phyloP scores from a whole-genome alignment of 2,888 invertebrate genomes.

The Suillia variegata region DNA sequence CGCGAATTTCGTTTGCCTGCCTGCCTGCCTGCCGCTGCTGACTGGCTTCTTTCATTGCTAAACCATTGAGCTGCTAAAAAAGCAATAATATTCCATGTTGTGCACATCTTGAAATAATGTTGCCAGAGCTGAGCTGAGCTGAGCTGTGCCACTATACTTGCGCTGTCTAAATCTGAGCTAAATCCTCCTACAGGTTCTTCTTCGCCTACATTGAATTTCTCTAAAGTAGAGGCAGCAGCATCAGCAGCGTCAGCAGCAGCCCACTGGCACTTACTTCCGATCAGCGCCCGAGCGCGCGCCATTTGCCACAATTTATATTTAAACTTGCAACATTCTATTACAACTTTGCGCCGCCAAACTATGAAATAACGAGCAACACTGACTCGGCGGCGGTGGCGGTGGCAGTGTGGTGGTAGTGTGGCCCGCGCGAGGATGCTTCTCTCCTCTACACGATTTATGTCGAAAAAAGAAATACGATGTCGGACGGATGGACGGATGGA shows the following conservation, averaged over 20 bases:
- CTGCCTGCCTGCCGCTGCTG: too few relatives aligned
- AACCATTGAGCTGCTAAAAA: conserved; percentile 6
- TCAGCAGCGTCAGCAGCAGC: neutral
- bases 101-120: conserved; percentile 31
- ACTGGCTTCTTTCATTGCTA: conserved; percentile 1
- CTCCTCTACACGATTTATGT: conserved; percentile 24
- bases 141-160: too few relatives aligned
- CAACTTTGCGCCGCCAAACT: conserved; percentile 26
- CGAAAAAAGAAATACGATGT: conserved; percentile 15
- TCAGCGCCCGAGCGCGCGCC: conserved; percentile 9
- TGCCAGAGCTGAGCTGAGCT: too few relatives aligned
- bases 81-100: conserved; percentile 15
- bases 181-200: neutral
- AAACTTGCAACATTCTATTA: conserved; percentile 30
- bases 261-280: conserved; percentile 1
- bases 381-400: neutral
- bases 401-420: neutral
- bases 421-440: neutral
- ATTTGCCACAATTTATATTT: conserved; percentile 33
- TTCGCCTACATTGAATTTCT: neutral
- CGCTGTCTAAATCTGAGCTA: neutral
- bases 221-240: neutral
- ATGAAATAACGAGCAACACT: conserved; percentile 21
- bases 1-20: too few relatives aligned
- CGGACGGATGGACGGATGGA: too few relatives aligned